Evolutionary conservation across 1,140 invertebrate species (phyloP).

Genomic region (Pseudomyrmex concolor): DNA sequence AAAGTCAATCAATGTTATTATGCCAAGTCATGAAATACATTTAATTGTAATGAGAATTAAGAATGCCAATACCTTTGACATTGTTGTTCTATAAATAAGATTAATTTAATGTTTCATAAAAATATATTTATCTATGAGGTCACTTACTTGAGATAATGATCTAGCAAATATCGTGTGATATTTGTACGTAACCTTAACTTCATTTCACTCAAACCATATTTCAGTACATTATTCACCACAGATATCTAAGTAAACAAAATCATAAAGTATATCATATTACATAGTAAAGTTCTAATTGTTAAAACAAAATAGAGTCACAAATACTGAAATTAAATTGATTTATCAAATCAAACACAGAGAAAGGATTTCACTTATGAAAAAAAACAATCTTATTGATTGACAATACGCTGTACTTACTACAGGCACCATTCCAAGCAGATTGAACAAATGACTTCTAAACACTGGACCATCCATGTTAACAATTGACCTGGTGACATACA

Average conservation of each 20-base stretch:
- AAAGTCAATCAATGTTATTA: too few species aligned
- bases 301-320: not conserved
- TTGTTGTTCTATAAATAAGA: not conserved
- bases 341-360: constrained; percentile 7
- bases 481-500: constrained; percentile 90
- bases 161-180: constrained; percentile 94
- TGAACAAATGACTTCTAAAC: constrained; percentile 91
- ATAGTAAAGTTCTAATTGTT: constrained; percentile 49
- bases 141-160: constrained; percentile 96
- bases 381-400: not conserved
- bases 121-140: constrained; percentile 5
- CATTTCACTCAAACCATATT: constrained; percentile 97
- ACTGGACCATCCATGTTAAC: constrained; percentile 93
- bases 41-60: too few species aligned
- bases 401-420: constrained; percentile 87
- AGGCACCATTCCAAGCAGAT: constrained; percentile 93
- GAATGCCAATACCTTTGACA: not conserved
- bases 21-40: too few species aligned
- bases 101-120: not conserved
- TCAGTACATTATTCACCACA: constrained; percentile 96
- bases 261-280: constrained; percentile 40
- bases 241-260: constrained; percentile 89
- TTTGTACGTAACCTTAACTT: constrained; percentile 96
- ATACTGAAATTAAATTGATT: constrained; percentile 26
- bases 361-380: constrained; percentile 51